Conservation (phyloP, 2,888 invertebrate genomes). For the Vandiemenella viatica region DNA sequence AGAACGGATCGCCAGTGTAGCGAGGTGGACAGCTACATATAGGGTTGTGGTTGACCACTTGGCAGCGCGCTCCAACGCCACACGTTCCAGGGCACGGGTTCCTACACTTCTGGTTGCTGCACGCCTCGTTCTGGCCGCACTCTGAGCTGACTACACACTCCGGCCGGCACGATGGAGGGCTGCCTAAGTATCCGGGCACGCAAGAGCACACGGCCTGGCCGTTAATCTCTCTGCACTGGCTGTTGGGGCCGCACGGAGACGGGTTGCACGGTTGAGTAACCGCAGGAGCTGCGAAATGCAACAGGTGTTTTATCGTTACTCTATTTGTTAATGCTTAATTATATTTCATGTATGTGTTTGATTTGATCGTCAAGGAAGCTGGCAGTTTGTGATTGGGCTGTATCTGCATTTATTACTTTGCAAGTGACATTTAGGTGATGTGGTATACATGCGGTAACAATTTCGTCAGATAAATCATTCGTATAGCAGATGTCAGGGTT, state of each 20-base stretch:
- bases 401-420: too few relatives aligned
- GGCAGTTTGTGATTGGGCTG: too few relatives aligned
- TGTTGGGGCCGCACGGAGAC: constrained; percentile 37
- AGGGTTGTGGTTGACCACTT: constrained; percentile 55
- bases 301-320: too few relatives aligned
- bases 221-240: constrained; percentile 37
- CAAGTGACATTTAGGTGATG: too few relatives aligned
- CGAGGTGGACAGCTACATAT: constrained; percentile 42
- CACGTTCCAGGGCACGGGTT: constrained; percentile 43
- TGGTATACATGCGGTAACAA: too few relatives aligned
- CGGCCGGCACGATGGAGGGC: constrained; percentile 40
- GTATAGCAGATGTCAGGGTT: too few relatives aligned
- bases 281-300: constrained; percentile 4
- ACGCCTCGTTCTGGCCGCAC: constrained; percentile 37
- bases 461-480: too few relatives aligned
- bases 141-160: constrained; percentile 43
- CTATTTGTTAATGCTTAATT: too few relatives aligned
- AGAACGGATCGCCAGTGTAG: constrained; percentile 61
- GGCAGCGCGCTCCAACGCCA: constrained; percentile 37
- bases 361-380: too few relatives aligned
- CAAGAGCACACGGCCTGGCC: constrained; percentile 41
- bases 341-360: too few relatives aligned
- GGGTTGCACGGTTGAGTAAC: constrained; percentile 10
- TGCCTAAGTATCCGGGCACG: constrained; percentile 37
- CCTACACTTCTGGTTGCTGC: constrained; percentile 42